phyloP scores from a whole-genome alignment of 2,797 vertebrate genomes.

The Trichosurus vulpecula region DNA sequence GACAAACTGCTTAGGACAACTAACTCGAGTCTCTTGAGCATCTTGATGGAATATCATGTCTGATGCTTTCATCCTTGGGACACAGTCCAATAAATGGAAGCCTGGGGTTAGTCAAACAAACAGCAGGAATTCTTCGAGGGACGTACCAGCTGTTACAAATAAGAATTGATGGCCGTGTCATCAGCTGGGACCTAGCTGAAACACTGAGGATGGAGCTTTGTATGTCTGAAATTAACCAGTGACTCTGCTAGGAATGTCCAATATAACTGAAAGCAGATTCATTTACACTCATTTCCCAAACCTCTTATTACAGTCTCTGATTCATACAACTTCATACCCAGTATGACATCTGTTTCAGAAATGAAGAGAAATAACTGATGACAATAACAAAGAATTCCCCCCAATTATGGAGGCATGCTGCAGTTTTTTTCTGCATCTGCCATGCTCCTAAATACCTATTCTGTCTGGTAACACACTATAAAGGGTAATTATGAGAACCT shows the following conservation, averaged over 20 bases:
- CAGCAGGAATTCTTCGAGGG: neutral
- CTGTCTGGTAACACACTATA: neutral
- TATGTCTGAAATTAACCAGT: neutral
- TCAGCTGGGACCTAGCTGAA: neutral
- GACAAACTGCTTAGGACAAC: slow-evolving; percentile 30
- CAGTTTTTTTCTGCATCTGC: neutral
- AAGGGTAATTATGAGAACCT: neutral
- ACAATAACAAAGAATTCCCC: neutral
- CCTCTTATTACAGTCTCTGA: neutral
- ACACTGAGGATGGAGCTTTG: neutral
- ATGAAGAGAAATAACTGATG: neutral
- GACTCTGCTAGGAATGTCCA: neutral
- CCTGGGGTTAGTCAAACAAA: neutral
- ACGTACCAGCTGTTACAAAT: neutral
- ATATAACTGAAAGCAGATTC: neutral
- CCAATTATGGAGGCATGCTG: neutral
- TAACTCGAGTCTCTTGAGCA: slow-evolving; percentile 5
- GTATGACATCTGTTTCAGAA: neutral
- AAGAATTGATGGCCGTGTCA: neutral
- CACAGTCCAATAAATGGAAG: neutral
- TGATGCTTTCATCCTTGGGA: slow-evolving; percentile 29
- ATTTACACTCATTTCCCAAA: neutral
- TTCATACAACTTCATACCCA: neutral
- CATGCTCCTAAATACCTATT: neutral
- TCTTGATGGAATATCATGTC: neutral